These are phyloP conservation scores for Channa argus DNA, from an alignment of 2,113 vertebrate species.

Conservation along the genomic window DNA sequence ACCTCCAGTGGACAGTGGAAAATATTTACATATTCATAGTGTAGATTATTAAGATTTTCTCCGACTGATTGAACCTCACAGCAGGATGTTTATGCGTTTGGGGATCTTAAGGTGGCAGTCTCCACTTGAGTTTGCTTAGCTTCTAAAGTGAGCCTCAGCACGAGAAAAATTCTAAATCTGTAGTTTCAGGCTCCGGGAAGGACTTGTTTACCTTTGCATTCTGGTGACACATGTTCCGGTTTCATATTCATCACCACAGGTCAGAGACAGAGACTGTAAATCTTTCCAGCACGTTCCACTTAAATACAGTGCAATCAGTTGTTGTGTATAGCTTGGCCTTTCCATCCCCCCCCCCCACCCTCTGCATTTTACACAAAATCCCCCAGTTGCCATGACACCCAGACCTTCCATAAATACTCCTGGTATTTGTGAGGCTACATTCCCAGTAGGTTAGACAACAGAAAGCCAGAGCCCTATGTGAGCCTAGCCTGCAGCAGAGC, in stretches of 20 bases:
- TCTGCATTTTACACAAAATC: conserved; percentile 69
- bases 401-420: conserved; percentile 70
- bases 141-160: neutral
- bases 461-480: conserved; percentile 23
- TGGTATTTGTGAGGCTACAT: conserved; percentile 70
- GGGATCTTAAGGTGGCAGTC: no score
- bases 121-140: no score
- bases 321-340: conserved; percentile 58
- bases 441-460: conserved; percentile 54
- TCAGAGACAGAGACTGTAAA: neutral
- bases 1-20: no score
- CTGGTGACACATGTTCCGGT: neutral
- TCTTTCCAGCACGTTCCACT: neutral
- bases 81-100: no score
- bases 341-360: conserved; percentile 50
- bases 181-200: neutral
- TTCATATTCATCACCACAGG: neutral
- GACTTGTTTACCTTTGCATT: neutral
- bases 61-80: no score
- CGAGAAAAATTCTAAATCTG: neutral
- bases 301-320: conserved; percentile 34
- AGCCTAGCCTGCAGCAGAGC: conserved; percentile 37
- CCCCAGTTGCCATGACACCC: conserved; percentile 76
- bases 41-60: no score
- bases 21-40: no score